Evolutionary conservation across 2,888 invertebrate genomes (phyloP).

Genomic region (Drosophila paranaensis): DNA sequence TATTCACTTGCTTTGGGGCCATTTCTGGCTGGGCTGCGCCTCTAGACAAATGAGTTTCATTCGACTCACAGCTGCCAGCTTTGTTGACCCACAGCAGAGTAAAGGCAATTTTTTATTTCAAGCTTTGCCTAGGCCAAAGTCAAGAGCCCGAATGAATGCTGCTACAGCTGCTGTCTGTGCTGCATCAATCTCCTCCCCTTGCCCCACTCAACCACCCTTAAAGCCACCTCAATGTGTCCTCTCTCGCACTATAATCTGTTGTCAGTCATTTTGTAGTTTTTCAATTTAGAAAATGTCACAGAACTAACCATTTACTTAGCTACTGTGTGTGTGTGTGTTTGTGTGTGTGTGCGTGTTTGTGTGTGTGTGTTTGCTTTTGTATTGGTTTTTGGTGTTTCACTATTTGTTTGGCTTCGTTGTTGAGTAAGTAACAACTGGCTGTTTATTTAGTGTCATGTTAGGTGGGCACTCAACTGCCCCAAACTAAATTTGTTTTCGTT

Average conservation of each 20-base stretch:
- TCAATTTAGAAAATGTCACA: conserved; percentile 80
- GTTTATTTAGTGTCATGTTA: conserved; percentile 81
- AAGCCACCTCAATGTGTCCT: background rate
- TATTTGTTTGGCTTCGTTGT: conserved; percentile 77
- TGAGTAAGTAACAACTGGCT: conserved; percentile 77
- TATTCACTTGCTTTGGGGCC: background rate
- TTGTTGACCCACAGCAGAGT: conserved; percentile 14
- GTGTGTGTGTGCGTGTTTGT: background rate
- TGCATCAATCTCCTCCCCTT: conserved; percentile 2
- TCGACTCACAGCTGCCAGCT: conserved; percentile 12
- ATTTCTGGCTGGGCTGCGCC: conserved; percentile 10
- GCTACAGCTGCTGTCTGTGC: conserved; percentile 37
- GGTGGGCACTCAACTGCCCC: conserved; percentile 32
- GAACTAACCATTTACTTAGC: conserved; percentile 75
- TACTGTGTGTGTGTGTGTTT: conserved; percentile 16
- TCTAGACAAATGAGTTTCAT: conserved; percentile 40
- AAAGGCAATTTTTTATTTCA: conserved; percentile 17
- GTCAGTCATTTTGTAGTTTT: conserved; percentile 81
- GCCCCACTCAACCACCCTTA: background rate
- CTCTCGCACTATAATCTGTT: conserved; percentile 66
- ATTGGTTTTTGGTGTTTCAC: conserved; percentile 63
- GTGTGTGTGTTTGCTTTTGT: conserved; percentile 50
- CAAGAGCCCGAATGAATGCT: conserved; percentile 44
- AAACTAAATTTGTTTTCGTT: conserved; percentile 62
- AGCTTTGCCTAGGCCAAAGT: conserved; percentile 44